phyloP scores from a whole-genome alignment of 2,888 invertebrate species.

The Caenorhabditis becei region DNA sequence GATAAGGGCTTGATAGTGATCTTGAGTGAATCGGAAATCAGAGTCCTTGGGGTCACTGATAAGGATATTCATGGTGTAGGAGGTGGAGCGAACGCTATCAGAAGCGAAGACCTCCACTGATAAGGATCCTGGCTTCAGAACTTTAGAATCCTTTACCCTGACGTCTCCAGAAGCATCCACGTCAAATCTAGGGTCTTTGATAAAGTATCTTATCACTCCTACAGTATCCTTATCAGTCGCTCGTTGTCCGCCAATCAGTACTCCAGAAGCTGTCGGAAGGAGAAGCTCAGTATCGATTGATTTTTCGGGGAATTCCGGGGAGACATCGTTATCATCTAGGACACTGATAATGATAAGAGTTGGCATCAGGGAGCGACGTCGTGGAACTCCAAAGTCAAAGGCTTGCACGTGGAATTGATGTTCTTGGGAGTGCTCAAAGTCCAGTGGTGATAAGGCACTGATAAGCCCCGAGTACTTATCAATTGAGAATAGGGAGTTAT shows the following conservation, averaged over 20 bases:
- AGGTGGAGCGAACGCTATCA: slow-evolving; percentile 71
- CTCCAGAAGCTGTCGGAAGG: slow-evolving; percentile 87
- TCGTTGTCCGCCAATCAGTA: slow-evolving; percentile 84
- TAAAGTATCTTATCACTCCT: slow-evolving; percentile 65
- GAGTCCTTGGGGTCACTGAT: slow-evolving; percentile 10
- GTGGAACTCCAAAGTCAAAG: slow-evolving; percentile 86
- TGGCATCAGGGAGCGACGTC: slow-evolving; percentile 88
- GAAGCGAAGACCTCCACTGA: slow-evolving; percentile 67
- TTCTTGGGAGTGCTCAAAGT: slow-evolving; percentile 86
- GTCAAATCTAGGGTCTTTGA: slow-evolving; percentile 87
- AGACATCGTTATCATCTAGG: slow-evolving; percentile 84
- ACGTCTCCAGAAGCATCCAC: slow-evolving; percentile 40
- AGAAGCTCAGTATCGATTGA: slow-evolving; percentile 65
- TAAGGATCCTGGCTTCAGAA: slow-evolving; percentile 25
- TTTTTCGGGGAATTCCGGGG: slow-evolving; percentile 81
- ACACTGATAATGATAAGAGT: slow-evolving; percentile 89
- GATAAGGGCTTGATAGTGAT: slow-evolving; percentile 64
- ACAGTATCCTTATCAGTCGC: slow-evolving; percentile 82
- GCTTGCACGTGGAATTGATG: slow-evolving; percentile 72
- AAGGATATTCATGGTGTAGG: slow-evolving; percentile 42
- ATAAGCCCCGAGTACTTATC: slow-evolving; percentile 91
- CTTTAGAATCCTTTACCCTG: slow-evolving; percentile 24
- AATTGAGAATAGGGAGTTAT: slow-evolving; percentile 89
- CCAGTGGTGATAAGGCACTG: slow-evolving; percentile 90
- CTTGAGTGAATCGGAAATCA: slow-evolving; percentile 63